Evolutionary conservation across 2,113 vertebrate genomes (phyloP), one percentile per base, ranked within the genome.

Genomic region (Eclectus roratus): DNA sequence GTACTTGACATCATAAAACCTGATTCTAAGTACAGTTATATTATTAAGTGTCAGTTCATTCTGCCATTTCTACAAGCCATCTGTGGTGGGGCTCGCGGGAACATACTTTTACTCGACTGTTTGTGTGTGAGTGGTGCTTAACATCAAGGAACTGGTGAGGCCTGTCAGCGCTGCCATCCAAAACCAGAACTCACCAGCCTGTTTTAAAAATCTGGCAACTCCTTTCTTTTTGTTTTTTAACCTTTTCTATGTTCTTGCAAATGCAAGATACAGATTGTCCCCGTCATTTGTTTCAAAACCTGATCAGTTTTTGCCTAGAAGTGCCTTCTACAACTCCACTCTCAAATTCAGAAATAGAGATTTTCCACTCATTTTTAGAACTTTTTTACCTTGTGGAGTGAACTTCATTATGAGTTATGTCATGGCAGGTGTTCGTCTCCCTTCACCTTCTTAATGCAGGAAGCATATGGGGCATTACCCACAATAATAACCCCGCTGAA

Each of bases 391-490:
- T 90, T 46, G 85, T 13, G 3, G 47, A 80, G 60, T 60, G 68
- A 81, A 81, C 94, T 95, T 90, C 72, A 78, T 71, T 85, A 80
- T 70, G 76, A 85, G 68, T 90, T 92, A 91, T 91, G 79, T 96
- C 88, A 92, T 97, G 94, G 91, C 95, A 96, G 96, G 93, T 97
- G 95, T 95, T 95, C 90, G 69, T 96, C 80, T 93, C 72, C 77
- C 74, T 70, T 95, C 88, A 92, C 94, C 83, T 95, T 89, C 88
- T 84, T 97, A 96, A 95, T 95, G 93, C 85, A 94, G 86, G 85
- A 93, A 97, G 92, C 95, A 94, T 94, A 91, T 96, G 92, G 80
- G 95, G 93, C 88, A 93, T 84, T 96, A 86, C 83, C 93, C 85
- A 71, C 80, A 66, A 64, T 94, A 96, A 91, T 88, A 93, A 89